Conservation (phyloP, 2,888 invertebrate genomes). For the Amitus sp. region DNA sequence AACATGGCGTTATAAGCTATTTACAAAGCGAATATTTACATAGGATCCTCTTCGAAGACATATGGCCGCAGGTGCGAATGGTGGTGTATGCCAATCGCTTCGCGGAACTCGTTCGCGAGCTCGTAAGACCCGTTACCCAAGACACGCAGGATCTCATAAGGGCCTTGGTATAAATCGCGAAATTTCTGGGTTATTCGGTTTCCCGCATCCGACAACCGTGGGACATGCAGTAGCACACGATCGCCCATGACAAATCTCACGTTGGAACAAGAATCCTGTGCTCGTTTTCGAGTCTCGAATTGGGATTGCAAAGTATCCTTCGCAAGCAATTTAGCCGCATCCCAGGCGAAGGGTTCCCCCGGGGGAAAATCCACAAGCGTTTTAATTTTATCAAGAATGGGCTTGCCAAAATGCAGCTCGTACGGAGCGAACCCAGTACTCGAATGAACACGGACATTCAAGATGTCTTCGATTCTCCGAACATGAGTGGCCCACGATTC, state of each 20-base stretch:
- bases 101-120: too few species aligned
- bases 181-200: not conserved
- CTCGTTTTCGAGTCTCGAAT: too few species aligned
- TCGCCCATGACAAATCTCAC: not conserved
- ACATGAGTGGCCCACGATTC: not conserved
- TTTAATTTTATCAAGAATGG: not conserved
- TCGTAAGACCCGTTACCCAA: not conserved
- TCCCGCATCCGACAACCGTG: not conserved
- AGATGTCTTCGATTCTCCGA: not conserved
- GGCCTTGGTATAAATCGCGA: not conserved
- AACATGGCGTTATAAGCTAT: too few species aligned
- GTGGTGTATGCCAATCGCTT: too few species aligned
- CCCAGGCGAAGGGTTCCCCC: too few species aligned
- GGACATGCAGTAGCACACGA: not conserved
- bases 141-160: not conserved
- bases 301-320: too few species aligned
- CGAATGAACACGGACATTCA: conserved; percentile 9
- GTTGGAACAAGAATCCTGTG: not conserved
- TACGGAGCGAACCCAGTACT: not conserved
- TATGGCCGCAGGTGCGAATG: too few species aligned
- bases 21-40: too few species aligned
- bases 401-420: conserved; percentile 4
- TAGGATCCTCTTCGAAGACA: too few species aligned
- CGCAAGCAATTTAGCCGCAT: too few species aligned
- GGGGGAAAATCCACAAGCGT: not conserved